These are phyloP conservation scores for Agapostemon virescens DNA, from an alignment of 2,888 invertebrate species.

Conservation along the genomic window DNA sequence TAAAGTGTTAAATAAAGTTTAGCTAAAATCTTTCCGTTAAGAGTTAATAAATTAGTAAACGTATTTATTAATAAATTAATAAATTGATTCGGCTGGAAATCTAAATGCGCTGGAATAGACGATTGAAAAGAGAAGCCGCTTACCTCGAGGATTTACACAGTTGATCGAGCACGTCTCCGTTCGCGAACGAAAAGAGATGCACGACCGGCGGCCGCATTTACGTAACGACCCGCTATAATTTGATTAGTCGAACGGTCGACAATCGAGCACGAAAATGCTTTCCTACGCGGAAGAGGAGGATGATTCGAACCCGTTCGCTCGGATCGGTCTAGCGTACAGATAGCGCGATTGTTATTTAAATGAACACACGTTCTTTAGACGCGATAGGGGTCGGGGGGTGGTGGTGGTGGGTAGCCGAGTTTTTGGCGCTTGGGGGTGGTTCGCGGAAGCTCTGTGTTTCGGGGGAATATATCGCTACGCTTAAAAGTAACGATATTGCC, in stretches of 20 bases:
- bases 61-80: too few relatives aligned
- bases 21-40: too few relatives aligned
- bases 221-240: neutral
- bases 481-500: conserved; percentile 58
- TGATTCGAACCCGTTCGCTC: too few relatives aligned
- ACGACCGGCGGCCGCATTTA: neutral
- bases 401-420: too few relatives aligned
- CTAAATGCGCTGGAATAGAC: too few relatives aligned
- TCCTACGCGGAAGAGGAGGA: neutral
- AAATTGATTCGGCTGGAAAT: too few relatives aligned
- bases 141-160: too few relatives aligned
- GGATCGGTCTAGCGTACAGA: neutral
- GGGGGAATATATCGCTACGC: conserved; percentile 47
- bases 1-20: too few relatives aligned
- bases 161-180: too few relatives aligned
- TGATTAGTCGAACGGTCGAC: neutral
- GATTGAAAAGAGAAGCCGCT: neutral
- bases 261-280: neutral
- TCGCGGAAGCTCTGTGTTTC: conserved; percentile 24
- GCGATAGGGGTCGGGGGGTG: neutral
- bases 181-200: neutral
- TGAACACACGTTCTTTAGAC: conserved; percentile 3
- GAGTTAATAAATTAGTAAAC: too few relatives aligned
- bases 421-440: conserved; percentile 18
- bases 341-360: conserved; percentile 48